Conservation (phyloP, 2,888 invertebrate species). For the Orthosia gracilis region DNA sequence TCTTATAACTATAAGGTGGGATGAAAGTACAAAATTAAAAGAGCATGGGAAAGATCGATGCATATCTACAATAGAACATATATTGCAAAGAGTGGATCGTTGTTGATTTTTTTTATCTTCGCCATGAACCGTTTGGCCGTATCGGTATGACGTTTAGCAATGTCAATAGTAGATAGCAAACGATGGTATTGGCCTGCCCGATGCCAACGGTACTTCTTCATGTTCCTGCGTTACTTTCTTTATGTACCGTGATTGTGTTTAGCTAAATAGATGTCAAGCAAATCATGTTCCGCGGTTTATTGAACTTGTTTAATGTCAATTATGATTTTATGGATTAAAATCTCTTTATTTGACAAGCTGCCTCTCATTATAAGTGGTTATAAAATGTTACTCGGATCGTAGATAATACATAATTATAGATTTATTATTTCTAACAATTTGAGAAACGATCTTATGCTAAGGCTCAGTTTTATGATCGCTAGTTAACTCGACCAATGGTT, state of each 20-base stretch:
- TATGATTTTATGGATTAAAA: conserved; percentile 13
- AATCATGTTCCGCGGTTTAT: conserved; percentile 61
- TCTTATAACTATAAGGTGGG: background rate
- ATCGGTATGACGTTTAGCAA: conserved; percentile 73
- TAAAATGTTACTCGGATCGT: too few relatives aligned
- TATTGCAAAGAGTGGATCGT: conserved; percentile 29
- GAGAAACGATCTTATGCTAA: background rate
- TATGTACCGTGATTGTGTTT: conserved; percentile 67
- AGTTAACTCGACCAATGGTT: too few relatives aligned
- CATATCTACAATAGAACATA: background rate
- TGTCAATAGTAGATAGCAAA: conserved; percentile 76
- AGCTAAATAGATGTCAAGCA: conserved; percentile 65
- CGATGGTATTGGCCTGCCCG: conserved; percentile 74
- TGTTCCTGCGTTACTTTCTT: conserved; percentile 69
- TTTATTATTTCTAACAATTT: conserved; percentile 1
- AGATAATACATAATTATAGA: background rate
- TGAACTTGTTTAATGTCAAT: conserved; percentile 56
- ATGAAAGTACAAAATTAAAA: background rate
- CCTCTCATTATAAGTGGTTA: background rate
- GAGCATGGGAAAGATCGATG: conserved; percentile 17
- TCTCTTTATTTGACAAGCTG: background rate
- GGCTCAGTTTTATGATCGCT: too few relatives aligned
- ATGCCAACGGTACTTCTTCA: conserved; percentile 79
- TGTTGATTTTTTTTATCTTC: conserved; percentile 60
- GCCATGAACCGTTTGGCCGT: conserved; percentile 64